Percentiles rank a stretch among this genome's conserved stretches.
phyloP scores from a whole-genome alignment of 1,140 invertebrate species.

The Pseudoatta argentina region DNA sequence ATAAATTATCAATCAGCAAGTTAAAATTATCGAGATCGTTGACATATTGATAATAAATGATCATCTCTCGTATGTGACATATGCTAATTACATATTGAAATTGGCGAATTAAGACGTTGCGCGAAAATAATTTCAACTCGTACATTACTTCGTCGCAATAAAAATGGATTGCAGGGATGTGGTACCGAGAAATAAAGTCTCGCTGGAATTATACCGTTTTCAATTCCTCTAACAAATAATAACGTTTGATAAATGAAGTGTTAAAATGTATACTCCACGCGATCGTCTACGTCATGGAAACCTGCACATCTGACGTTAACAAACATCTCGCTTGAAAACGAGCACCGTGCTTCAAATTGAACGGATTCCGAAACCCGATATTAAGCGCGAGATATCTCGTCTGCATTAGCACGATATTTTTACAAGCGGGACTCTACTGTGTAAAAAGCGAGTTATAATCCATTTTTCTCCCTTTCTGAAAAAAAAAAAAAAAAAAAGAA shows the following conservation, averaged over 20 bases:
- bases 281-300: slow-evolving; percentile 25
- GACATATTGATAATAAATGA: background rate
- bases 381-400: slow-evolving; percentile 14
- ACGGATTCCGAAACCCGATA: slow-evolving; percentile 36
- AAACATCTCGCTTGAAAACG: slow-evolving; percentile 35
- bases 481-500: background rate
- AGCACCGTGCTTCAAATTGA: slow-evolving; percentile 14
- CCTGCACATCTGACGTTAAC: slow-evolving; percentile 22
- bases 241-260: slow-evolving; percentile 46
- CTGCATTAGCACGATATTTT: slow-evolving; percentile 38
- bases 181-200: background rate
- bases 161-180: background rate
- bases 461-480: background rate
- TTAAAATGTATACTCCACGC: slow-evolving; percentile 15
- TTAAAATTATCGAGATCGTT: background rate
- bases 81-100: background rate
- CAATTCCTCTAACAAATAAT: slow-evolving; percentile 22
- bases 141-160: background rate
- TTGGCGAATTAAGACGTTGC: background rate
- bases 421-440: background rate
- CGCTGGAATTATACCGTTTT: slow-evolving; percentile 8
- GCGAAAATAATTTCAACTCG: background rate
- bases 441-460: background rate
- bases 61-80: no score
- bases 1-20: background rate